Conservation (phyloP, 2,113 vertebrate genomes). For the Eonycteris spelaea region DNA sequence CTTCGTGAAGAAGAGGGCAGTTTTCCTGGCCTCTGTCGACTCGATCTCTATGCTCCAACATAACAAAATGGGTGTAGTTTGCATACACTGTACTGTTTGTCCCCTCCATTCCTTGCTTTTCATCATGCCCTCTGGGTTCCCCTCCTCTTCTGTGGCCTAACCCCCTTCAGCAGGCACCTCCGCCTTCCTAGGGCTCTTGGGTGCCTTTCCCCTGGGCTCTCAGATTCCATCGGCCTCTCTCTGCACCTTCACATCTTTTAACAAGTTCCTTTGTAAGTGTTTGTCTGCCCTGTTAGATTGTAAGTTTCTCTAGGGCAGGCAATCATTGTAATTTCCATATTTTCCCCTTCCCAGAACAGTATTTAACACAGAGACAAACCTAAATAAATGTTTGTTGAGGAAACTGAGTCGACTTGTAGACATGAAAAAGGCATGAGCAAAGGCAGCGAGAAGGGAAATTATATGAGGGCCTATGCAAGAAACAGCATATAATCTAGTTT, state of each 20-base stretch:
- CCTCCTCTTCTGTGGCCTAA: neutral
- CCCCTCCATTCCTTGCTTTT: neutral
- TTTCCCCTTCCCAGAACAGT: neutral
- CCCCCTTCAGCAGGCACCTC: neutral
- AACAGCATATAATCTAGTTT: neutral
- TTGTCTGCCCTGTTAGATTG: neutral
- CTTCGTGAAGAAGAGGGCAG: neutral
- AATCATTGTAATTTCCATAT: neutral
- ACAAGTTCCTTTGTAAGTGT: neutral
- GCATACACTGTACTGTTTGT: neutral
- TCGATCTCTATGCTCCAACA: neutral
- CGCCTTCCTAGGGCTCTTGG: neutral
- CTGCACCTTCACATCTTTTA: neutral
- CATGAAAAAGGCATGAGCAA: neutral
- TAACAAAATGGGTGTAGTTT: neutral
- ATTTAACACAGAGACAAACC: neutral
- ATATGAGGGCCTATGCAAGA: neutral
- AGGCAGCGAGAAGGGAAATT: neutral
- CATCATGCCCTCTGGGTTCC: neutral
- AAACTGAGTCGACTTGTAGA: neutral
- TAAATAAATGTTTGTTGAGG: neutral
- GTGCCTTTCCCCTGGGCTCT: neutral
- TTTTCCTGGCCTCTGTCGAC: neutral
- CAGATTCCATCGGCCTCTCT: neutral
- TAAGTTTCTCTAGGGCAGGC: neutral